Conservation (phyloP, 2,888 invertebrate species). For the Oscheius sp. region DNA sequence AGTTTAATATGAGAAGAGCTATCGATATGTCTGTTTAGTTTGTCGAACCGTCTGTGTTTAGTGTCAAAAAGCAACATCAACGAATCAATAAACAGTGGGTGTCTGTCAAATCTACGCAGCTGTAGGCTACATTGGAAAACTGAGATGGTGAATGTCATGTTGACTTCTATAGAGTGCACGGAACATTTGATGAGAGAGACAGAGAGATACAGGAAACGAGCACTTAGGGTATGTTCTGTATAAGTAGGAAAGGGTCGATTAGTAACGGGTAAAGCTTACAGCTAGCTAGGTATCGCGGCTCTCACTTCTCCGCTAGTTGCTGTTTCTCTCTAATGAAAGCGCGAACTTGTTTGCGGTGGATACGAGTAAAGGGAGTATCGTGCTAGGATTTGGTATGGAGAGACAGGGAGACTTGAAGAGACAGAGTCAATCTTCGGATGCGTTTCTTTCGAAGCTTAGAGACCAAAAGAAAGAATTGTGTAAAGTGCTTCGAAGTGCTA, state of each 20-base stretch:
- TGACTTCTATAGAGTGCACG: no score
- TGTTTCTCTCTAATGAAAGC: neutral
- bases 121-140: no score
- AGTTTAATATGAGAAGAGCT: no score
- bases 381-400: neutral
- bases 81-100: no score
- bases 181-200: neutral
- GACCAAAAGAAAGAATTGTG: neutral
- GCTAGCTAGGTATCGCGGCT: neutral
- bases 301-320: neutral
- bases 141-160: no score
- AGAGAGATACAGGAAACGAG: neutral
- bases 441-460: no score
- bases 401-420: neutral
- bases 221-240: neutral
- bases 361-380: neutral
- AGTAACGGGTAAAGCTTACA: neutral
- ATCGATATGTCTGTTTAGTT: no score
- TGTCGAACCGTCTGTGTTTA: no score
- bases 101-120: no score
- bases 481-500: slow-evolving; percentile 24
- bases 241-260: slow-evolving; percentile 20
- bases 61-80: no score
- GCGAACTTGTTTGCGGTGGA: neutral
- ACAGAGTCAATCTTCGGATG: no score